Evolutionary conservation across 2,888 invertebrate species (phyloP), one percentile per base, ranked within the genome.

Genomic region (Achlya flavicornis): DNA sequence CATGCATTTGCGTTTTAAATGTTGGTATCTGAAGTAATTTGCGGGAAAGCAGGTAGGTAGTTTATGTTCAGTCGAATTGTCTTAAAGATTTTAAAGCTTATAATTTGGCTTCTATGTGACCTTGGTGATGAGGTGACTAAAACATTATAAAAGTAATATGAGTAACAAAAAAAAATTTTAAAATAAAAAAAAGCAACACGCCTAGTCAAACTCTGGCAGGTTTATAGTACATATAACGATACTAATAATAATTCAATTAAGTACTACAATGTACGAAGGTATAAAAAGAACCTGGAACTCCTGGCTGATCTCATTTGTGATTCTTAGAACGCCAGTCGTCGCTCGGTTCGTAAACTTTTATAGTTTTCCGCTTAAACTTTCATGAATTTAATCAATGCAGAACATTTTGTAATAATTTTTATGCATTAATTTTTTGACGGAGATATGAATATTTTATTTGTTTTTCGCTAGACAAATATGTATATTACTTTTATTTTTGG

Each of bases 291-390:
- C 11, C 41, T 19, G 1, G 63, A 67, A 63, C 68, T 57, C 72
- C 66, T 75, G 79, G 76, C 76, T 75, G 79, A 80, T 84, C 83
- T 86, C 84, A 85, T 88, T 87, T 81, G 75, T 69, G 75, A 88
- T 84, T 87, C 84, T 66, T 77, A 70, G 74, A 80, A 77, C 85
- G 81, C 71, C 72, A 69, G 70, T 70, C 78, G 79, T 72, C 80
- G 70, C 77, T 76, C 73, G 76, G 78, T 83, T 79, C 81, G 79
- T 84, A 82, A 85, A 88, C 83, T 89, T 88, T 88, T 86, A 89
- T 89, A 89, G 88, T 89, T 89, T 85, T 81, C 83, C 78, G 79
- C 74, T 87, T 78, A 82, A 87, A 88, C 81, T 88, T 89, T 86
- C 81, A 84, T 81, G 81, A 81, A 84, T 86, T 87, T 88, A 88